Conservation (phyloP, 2,113 vertebrate species). For the Catharus minimus region DNA sequence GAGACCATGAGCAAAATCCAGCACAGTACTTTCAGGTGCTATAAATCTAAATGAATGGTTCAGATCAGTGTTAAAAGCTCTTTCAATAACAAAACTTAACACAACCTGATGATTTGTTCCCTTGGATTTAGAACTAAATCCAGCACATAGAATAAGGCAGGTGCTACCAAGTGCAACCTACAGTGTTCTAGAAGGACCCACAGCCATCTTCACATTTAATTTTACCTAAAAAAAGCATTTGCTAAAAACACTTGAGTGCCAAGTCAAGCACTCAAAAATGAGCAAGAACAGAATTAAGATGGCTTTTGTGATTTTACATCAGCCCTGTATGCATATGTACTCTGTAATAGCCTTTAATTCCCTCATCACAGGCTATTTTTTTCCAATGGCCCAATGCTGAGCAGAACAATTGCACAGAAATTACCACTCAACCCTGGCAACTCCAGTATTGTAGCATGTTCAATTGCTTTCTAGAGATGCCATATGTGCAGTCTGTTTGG, state of each 20-base stretch:
- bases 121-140: not conserved
- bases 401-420: constrained; percentile 57
- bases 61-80: constrained; percentile 25
- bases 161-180: not conserved
- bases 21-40: not conserved
- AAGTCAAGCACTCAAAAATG: not conserved
- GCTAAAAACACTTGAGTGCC: not conserved
- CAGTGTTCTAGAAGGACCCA: constrained; percentile 3
- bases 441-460: not conserved
- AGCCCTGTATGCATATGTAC: not conserved
- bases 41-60: constrained; percentile 29
- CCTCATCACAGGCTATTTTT: constrained; percentile 49
- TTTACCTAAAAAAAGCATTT: constrained; percentile 5
- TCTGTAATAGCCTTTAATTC: constrained; percentile 46
- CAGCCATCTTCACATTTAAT: constrained; percentile 8
- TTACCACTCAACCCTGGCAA: constrained; percentile 52
- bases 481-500: constrained; percentile 37
- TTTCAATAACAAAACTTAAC: constrained; percentile 22
- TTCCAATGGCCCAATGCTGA: constrained; percentile 10
- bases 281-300: constrained; percentile 21
- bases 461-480: constrained; percentile 50
- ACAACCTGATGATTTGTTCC: constrained; percentile 9
- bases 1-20: constrained; percentile 21
- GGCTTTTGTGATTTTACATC: constrained; percentile 5
- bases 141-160: not conserved